A percentile compares a stretch with the other conserved stretches of the same genome.
Evolutionary conservation across 1,140 invertebrate genomes (phyloP).

Genomic region (Drosophila cardini): DNA sequence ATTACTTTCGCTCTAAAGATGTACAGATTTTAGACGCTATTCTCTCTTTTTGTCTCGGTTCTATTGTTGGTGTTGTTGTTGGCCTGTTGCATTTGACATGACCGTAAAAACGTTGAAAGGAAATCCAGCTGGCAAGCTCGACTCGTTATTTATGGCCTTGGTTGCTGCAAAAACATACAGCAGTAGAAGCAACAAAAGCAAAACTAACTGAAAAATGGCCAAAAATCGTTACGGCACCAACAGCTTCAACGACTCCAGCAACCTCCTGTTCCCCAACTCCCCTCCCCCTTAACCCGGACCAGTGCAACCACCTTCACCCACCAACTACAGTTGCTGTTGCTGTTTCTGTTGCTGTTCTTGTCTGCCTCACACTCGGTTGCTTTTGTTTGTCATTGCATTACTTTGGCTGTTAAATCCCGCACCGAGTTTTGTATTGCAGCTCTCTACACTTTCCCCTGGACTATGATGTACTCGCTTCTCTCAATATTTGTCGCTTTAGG

Average conservation of each 20-base stretch:
- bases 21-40: slow-evolving; percentile 55
- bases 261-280: neutral
- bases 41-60: slow-evolving; percentile 17
- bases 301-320: slow-evolving; percentile 14
- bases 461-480: slow-evolving; percentile 31
- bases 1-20: slow-evolving; percentile 74
- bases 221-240: slow-evolving; percentile 45
- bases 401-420: slow-evolving; percentile 75
- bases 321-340: neutral
- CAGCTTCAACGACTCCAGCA: slow-evolving; percentile 20
- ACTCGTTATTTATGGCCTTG: slow-evolving; percentile 74
- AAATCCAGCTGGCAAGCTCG: slow-evolving; percentile 70
- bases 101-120: slow-evolving; percentile 55
- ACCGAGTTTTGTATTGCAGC: slow-evolving; percentile 65
- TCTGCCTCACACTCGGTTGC: slow-evolving; percentile 47
- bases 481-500: slow-evolving; percentile 81
- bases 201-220: slow-evolving; percentile 57
- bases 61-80: slow-evolving; percentile 17
- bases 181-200: slow-evolving; percentile 16
- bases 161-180: slow-evolving; percentile 30
- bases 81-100: slow-evolving; percentile 78
- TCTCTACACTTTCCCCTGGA: neutral
- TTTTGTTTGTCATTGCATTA: slow-evolving; percentile 81
- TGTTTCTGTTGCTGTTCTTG: slow-evolving; percentile 29
- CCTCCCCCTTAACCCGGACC: neutral